These are phyloP conservation scores for Minunthozetes semirufus DNA, from an alignment of 2,888 invertebrate species.

Conservation along the genomic window DNA sequence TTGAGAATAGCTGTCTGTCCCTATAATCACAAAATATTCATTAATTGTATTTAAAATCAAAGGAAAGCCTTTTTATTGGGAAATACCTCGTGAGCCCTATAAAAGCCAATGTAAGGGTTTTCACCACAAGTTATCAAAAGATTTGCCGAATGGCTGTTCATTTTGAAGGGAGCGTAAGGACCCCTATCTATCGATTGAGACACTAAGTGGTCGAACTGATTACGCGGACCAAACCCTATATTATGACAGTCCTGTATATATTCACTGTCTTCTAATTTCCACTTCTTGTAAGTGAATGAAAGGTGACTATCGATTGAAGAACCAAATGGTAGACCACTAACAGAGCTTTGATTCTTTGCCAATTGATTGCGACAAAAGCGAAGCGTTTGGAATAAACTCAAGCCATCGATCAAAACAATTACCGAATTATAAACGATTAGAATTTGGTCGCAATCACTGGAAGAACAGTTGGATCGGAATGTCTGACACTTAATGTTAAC, in stretches of 20 bases:
- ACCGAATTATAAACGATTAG: constrained; percentile 65
- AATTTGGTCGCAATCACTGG: constrained; percentile 59
- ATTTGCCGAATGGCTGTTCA: constrained; percentile 67
- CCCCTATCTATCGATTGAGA: constrained; percentile 67
- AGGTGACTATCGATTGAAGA: constrained; percentile 55
- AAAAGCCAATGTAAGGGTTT: constrained; percentile 78
- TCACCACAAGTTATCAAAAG: constrained; percentile 69
- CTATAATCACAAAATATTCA: constrained; percentile 45
- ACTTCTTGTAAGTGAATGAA: constrained; percentile 71
- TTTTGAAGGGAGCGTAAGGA: constrained; percentile 54
- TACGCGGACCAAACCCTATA: constrained; percentile 53
- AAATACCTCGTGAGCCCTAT: constrained; percentile 68
- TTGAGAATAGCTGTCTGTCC: constrained; percentile 72
- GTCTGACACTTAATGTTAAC: constrained; percentile 70
- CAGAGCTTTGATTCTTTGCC: constrained; percentile 52
- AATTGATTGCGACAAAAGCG: constrained; percentile 69
- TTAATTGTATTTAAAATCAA: neutral
- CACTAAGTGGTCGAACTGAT: constrained; percentile 76
- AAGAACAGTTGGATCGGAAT: constrained; percentile 49
- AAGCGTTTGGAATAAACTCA: constrained; percentile 69
- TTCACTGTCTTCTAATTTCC: constrained; percentile 68
- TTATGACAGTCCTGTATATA: constrained; percentile 66
- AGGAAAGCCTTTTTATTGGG: neutral
- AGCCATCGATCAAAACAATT: constrained; percentile 67
- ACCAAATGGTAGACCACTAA: constrained; percentile 44